These are phyloP conservation scores for Euclidia mi DNA, from an alignment of 2,888 invertebrate species.

Conservation along the genomic window DNA sequence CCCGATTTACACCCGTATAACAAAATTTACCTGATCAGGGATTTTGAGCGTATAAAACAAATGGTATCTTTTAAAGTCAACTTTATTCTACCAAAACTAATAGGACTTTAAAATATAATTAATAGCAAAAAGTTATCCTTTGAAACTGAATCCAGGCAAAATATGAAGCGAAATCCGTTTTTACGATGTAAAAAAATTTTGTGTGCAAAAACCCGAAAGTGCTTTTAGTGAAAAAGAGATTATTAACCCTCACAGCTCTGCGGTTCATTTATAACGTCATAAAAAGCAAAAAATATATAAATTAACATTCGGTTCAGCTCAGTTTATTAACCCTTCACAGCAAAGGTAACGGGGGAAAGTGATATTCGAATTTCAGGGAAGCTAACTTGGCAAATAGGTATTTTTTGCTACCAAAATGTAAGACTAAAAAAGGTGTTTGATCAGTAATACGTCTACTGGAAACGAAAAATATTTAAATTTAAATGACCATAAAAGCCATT, in stretches of 20 bases:
- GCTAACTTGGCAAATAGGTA: constrained; percentile 59
- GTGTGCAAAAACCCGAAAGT: no score
- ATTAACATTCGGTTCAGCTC: constrained; percentile 57
- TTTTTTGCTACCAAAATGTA: constrained; percentile 54
- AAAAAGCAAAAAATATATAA: constrained; percentile 44
- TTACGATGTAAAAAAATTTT: constrained; percentile 21
- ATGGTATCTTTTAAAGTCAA: no score
- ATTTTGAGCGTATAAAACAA: no score
- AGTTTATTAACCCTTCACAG: constrained; percentile 62
- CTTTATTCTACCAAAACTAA: no score
- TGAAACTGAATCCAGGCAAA: neutral
- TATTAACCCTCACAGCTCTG: constrained; percentile 22
- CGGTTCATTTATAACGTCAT: constrained; percentile 31
- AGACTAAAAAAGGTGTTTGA: constrained; percentile 57
- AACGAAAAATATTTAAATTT: neutral
- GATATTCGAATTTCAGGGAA: constrained; percentile 67
- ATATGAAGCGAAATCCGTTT: constrained; percentile 7
- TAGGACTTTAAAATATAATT: no score
- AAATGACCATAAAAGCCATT: neutral
- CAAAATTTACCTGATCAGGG: no score
- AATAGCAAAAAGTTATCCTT: no score
- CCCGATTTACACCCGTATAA: no score
- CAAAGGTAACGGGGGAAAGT: constrained; percentile 64
- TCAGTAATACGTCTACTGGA: constrained; percentile 50
- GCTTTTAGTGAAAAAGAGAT: constrained; percentile 27